Evolutionary conservation across 2,888 invertebrate species (phyloP).

Genomic region (Drosophila histrio): DNA sequence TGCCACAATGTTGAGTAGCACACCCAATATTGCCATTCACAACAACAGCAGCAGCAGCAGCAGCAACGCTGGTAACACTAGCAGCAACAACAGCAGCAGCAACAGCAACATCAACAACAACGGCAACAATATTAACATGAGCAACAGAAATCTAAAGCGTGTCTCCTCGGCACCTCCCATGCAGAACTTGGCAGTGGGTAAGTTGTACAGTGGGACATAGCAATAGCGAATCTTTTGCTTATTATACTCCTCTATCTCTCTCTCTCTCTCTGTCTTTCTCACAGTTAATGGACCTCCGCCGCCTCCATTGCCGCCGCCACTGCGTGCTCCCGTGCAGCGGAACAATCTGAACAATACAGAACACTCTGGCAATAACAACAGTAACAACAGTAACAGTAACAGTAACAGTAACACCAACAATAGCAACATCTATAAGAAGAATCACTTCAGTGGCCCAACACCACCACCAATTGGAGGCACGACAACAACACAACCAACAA

Average conservation of each 20-base stretch:
- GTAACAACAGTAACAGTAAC: constrained; percentile 39
- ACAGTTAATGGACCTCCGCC: constrained; percentile 87
- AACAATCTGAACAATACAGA: constrained; percentile 62
- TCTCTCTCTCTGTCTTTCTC: neutral
- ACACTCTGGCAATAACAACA: constrained; percentile 28
- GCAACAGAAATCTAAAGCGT: constrained; percentile 85
- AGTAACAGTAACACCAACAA: constrained; percentile 8
- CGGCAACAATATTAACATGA: constrained; percentile 54
- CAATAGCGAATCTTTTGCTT: neutral
- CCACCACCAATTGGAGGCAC: neutral
- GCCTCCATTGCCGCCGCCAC: constrained; percentile 88
- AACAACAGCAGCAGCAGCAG: constrained; percentile 33
- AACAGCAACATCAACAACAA: constrained; percentile 40
- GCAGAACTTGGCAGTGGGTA: constrained; percentile 82
- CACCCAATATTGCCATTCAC: constrained; percentile 53
- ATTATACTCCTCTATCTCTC: neutral
- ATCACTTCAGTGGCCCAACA: constrained; percentile 36
- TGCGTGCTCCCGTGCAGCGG: constrained; percentile 83
- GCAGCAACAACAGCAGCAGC: constrained; percentile 56
- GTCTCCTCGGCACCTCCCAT: constrained; percentile 86
- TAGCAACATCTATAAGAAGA: constrained; percentile 52
- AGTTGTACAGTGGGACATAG: constrained; percentile 31
- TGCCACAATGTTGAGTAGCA: constrained; percentile 40
- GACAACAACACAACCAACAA: constrained; percentile 6
- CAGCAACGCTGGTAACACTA: constrained; percentile 52